These are phyloP conservation scores for Polypterus bichir DNA, from an alignment of 2,113 vertebrate species.

Conservation along the genomic window DNA sequence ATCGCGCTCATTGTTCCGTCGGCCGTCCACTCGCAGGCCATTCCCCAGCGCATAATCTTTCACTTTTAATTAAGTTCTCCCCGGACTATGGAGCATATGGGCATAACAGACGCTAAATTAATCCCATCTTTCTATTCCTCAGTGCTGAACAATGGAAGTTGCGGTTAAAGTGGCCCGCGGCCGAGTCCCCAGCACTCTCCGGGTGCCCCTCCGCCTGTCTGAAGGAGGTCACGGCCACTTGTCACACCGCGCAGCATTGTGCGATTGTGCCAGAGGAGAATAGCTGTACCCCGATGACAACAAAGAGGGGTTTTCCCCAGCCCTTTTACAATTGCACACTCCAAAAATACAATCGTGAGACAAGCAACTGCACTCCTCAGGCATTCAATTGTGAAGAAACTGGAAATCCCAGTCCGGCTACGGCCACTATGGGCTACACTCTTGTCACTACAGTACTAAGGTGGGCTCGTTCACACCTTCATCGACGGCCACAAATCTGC, in stretches of 20 bases:
- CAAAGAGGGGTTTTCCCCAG: too few relatives aligned
- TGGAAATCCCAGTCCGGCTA: too few relatives aligned
- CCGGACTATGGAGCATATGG: conserved; percentile 46
- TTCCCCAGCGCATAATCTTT: conserved; percentile 35
- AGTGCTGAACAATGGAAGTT: conserved; percentile 36
- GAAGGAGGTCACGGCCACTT: conserved; percentile 7
- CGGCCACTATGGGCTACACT: too few relatives aligned
- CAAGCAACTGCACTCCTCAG: too few relatives aligned
- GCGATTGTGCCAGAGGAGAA: neutral
- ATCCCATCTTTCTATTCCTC: conserved; percentile 39
- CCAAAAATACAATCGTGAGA: too few relatives aligned
- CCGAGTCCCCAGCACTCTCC: conserved; percentile 8
- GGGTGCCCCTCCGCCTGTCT: conserved; percentile 9
- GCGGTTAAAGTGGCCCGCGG: conserved; percentile 25
- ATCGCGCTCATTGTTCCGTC: too few relatives aligned
- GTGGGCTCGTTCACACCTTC: too few relatives aligned
- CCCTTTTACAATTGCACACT: too few relatives aligned
- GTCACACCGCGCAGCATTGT: neutral
- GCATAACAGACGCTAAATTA: conserved; percentile 46
- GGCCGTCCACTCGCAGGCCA: conserved; percentile 21
- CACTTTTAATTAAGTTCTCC: conserved; percentile 52
- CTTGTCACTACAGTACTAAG: too few relatives aligned
- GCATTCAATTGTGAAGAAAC: too few relatives aligned
- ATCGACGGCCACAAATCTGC: too few relatives aligned
- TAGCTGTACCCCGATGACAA: too few relatives aligned